Evolutionary conservation across 2,888 invertebrate species (phyloP).

Genomic region (Hanleya hanleyi): DNA sequence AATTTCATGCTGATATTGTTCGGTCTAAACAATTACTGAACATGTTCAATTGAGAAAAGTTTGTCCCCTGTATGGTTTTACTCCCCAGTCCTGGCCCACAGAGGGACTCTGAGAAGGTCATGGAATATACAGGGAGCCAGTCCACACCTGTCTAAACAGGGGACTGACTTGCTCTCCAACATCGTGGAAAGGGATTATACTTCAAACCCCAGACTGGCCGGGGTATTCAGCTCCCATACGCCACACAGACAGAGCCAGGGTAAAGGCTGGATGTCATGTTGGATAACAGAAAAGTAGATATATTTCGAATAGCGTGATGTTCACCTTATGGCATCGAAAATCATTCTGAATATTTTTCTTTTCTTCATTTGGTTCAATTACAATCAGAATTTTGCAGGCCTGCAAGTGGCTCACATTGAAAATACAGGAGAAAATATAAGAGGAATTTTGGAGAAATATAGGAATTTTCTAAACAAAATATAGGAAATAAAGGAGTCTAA

Average conservation of each 20-base stretch:
- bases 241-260: not conserved
- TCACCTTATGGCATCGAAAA: too few relatives aligned
- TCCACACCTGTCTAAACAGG: not conserved
- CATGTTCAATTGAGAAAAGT: not conserved
- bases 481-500: too few relatives aligned
- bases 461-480: too few relatives aligned
- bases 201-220: conserved; percentile 40
- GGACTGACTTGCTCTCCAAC: conserved; percentile 46
- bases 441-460: too few relatives aligned
- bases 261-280: not conserved
- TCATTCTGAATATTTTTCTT: too few relatives aligned
- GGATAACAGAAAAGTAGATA: too few relatives aligned
- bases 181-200: conserved; percentile 61
- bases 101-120: conserved; percentile 19
- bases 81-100: conserved; percentile 53
- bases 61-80: conserved; percentile 62
- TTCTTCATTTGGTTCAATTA: too few relatives aligned
- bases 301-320: not conserved
- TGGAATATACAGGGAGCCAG: not conserved
- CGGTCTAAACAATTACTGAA: too few relatives aligned
- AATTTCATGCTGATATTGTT: too few relatives aligned
- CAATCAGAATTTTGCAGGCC: too few relatives aligned
- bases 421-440: too few relatives aligned
- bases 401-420: too few relatives aligned
- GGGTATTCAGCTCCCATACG: not conserved